These are phyloP conservation scores for Chrysotoxum bicinctum DNA, from an alignment of 2,888 invertebrate genomes.

Conservation along the genomic window DNA sequence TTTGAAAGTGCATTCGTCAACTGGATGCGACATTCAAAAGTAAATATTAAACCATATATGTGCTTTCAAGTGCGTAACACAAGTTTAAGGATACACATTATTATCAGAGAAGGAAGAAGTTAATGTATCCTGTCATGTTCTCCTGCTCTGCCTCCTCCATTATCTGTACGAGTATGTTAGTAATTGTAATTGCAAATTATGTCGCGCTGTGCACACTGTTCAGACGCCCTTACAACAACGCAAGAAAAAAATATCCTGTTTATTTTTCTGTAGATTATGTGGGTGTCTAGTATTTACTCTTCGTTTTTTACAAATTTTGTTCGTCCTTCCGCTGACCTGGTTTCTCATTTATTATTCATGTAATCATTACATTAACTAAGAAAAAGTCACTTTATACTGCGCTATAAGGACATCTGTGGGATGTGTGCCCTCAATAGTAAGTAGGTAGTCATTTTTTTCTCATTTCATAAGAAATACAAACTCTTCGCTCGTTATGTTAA, in stretches of 20 bases:
- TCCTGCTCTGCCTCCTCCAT: background rate
- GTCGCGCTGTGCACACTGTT: slow-evolving; percentile 30
- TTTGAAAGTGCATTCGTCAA: no score
- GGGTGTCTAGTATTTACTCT: background rate
- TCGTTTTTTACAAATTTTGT: background rate
- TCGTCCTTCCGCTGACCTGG: slow-evolving; percentile 34
- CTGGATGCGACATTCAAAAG: background rate
- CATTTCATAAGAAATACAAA: slow-evolving; percentile 8
- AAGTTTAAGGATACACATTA: background rate
- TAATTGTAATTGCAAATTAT: slow-evolving; percentile 66
- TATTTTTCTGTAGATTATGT: slow-evolving; percentile 30
- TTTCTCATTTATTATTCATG: slow-evolving; percentile 78
- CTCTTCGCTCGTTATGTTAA: background rate
- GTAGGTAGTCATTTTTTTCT: no score
- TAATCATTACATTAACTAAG: slow-evolving; percentile 79
- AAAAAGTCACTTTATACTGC: slow-evolving; percentile 36
- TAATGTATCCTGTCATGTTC: slow-evolving; percentile 18
- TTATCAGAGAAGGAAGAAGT: background rate
- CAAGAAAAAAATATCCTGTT: slow-evolving; percentile 32
- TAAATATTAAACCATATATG: background rate
- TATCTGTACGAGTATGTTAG: slow-evolving; percentile 1
- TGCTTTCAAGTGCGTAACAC: background rate
- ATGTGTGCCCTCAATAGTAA: slow-evolving; percentile 37
- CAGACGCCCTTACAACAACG: background rate
- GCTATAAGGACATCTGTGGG: slow-evolving; percentile 11